phyloP scores from a whole-genome alignment of 2,113 vertebrate species.

The Pteronura brasiliensis region DNA sequence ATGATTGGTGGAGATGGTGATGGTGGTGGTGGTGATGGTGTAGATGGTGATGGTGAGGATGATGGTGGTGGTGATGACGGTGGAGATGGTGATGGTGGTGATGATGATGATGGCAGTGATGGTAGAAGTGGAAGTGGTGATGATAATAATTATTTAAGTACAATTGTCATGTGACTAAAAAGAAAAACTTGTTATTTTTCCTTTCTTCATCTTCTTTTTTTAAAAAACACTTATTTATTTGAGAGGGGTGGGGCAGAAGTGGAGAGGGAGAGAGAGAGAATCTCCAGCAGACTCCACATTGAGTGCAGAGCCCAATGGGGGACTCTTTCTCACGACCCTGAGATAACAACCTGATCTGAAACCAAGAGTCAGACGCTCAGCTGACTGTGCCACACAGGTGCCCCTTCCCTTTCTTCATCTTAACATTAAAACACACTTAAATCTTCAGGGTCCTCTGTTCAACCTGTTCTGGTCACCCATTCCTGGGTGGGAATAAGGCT shows the following conservation, averaged over 20 bases:
- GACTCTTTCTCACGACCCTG: not conserved
- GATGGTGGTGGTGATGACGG: not conserved
- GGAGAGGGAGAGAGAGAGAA: not conserved
- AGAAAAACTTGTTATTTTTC: not conserved
- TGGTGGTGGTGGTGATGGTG: rapidly evolving
- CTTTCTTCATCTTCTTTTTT: not conserved
- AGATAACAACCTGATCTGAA: not conserved
- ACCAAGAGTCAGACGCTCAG: not conserved
- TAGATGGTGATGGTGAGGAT: rapidly evolving
- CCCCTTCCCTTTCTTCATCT: not conserved
- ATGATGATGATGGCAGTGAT: rapidly evolving
- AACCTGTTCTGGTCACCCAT: not conserved
- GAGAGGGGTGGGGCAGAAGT: not conserved
- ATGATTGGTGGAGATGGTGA: rapidly evolving
- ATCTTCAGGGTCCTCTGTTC: not conserved
- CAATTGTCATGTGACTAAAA: not conserved
- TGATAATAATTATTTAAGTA: not conserved
- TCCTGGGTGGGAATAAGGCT: not conserved
- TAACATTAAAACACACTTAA: not conserved
- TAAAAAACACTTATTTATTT: not conserved
- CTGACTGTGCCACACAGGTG: not conserved
- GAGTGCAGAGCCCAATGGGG: not conserved
- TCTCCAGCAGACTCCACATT: not conserved
- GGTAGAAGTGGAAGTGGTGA: not conserved
- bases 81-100: not conserved